A percentile compares a stretch with the other conserved stretches of the same genome.
Evolutionary conservation across 2,888 invertebrate species (phyloP).

Genomic region (Pachycephus smyrnensis): DNA sequence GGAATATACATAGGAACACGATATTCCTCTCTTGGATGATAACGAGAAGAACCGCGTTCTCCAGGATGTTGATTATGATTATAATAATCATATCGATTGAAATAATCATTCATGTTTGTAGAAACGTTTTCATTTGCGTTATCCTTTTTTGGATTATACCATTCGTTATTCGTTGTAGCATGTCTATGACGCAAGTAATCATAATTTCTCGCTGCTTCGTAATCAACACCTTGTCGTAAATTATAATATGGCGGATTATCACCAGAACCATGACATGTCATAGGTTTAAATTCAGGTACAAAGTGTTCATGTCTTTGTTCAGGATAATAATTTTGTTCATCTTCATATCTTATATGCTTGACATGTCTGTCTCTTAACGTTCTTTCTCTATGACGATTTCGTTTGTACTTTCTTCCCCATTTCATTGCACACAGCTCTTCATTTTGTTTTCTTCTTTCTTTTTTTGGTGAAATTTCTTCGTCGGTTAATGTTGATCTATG

Average conservation of each 20-base stretch:
- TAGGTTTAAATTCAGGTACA: conserved; percentile 2
- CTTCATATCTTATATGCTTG: neutral
- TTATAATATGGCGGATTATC: conserved; percentile 12
- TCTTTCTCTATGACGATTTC: neutral
- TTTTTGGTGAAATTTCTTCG: conserved; percentile 4
- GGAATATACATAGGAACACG: neutral
- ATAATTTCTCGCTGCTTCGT: conserved; percentile 10
- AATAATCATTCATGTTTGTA: conserved; percentile 29
- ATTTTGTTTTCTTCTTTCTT: neutral
- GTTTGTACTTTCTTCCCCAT: neutral
- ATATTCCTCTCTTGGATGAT: conserved; percentile 17
- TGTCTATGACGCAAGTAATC: neutral
- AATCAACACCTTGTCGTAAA: neutral
- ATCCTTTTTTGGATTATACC: neutral
- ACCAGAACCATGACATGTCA: conserved; percentile 4
- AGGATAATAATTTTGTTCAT: conserved; percentile 2
- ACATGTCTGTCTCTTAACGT: neutral
- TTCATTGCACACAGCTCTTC: neutral
- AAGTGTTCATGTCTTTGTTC: neutral
- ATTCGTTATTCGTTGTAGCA: neutral
- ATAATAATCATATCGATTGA: conserved; percentile 23
- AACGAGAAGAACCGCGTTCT: neutral
- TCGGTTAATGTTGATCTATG: neutral
- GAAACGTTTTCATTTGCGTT: conserved; percentile 17
- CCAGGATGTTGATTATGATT: conserved; percentile 11